Conservation (phyloP, 2,113 vertebrate species). For the Gobiocypris rarus region DNA sequence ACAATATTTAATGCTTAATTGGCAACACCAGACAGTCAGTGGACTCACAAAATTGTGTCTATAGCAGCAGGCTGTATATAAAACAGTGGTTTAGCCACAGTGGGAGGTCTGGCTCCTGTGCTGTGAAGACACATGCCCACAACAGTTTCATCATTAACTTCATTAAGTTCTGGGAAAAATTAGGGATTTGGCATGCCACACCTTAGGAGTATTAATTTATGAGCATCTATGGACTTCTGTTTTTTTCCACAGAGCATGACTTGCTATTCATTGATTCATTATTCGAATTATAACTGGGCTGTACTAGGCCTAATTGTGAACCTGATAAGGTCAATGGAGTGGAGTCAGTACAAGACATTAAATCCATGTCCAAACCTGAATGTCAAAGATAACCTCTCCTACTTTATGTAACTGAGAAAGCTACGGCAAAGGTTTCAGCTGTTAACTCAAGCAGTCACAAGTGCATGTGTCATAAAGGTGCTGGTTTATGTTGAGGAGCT, state of each 20-base stretch:
- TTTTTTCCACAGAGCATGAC: constrained; percentile 10
- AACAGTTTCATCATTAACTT: not conserved
- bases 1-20: not conserved
- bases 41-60: not conserved
- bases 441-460: not conserved
- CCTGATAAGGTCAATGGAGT: constrained; percentile 11
- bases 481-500: constrained; percentile 19
- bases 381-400: constrained; percentile 16
- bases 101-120: constrained; percentile 41
- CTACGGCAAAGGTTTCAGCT: not conserved
- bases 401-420: not conserved
- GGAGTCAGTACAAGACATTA: constrained; percentile 10
- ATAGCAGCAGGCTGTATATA: constrained; percentile 3
- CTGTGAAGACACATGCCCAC: not conserved
- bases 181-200: constrained; percentile 10
- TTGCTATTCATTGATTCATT: constrained; percentile 3
- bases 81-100: constrained; percentile 25
- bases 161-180: constrained; percentile 5
- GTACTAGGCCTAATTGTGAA: constrained; percentile 7
- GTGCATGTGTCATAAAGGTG: not conserved
- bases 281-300: constrained; percentile 18
- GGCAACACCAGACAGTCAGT: constrained; percentile 1
- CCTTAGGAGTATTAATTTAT: constrained; percentile 20
- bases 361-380: constrained; percentile 4
- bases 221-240: constrained; percentile 1